phyloP scores from a whole-genome alignment of 2,113 vertebrate genomes.

The Poecilia latipinna region DNA sequence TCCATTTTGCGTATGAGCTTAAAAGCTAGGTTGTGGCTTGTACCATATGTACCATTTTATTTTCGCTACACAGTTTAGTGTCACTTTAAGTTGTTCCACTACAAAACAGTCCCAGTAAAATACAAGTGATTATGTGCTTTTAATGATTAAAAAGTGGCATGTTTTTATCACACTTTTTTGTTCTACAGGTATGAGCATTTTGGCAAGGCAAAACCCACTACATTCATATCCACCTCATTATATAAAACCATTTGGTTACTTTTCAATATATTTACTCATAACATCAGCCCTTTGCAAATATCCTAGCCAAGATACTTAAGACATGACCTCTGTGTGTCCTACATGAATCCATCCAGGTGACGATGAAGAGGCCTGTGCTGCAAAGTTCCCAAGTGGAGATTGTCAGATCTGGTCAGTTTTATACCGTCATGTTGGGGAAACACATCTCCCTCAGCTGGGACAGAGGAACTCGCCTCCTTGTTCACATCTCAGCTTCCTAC shows the following conservation, averaged over 20 bases:
- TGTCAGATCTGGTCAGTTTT: constrained; percentile 86
- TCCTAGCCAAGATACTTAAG: not conserved
- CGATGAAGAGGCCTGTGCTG: constrained; percentile 83
- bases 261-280: not conserved
- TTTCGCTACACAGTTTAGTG: not conserved
- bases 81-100: not conserved
- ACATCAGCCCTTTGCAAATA: not conserved
- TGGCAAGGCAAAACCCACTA: not conserved
- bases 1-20: too few species aligned
- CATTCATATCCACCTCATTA: too few species aligned
- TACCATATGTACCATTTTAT: not conserved
- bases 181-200: not conserved
- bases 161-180: too few species aligned
- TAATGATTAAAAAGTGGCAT: not conserved
- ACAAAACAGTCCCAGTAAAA: not conserved
- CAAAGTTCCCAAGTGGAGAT: constrained; percentile 85
- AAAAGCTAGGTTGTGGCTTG: not conserved
- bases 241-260: not conserved
- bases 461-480: constrained; percentile 81
- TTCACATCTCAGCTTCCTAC: constrained; percentile 87
- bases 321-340: not conserved
- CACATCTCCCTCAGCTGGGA: constrained; percentile 91
- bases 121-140: not conserved
- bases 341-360: constrained; percentile 79
- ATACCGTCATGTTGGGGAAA: constrained; percentile 86